Base-by-base conservation (phyloP, 2,797 vertebrate species). In the Hoplostethus atlanticus region DNA sequence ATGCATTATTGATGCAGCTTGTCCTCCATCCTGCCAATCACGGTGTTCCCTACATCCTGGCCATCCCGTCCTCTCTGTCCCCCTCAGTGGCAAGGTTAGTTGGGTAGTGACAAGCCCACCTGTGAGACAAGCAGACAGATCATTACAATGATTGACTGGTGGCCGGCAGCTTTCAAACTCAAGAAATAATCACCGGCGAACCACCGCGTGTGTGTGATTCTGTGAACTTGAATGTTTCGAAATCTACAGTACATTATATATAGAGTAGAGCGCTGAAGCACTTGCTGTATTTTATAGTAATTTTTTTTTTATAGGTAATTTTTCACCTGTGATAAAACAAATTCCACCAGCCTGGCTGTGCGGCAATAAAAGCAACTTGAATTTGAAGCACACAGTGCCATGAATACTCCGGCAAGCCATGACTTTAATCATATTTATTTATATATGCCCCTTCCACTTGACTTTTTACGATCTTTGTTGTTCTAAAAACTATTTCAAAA, bases 51-150 rank as follows among this genome's bases (percentile, higher is more conserved):
- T 55, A 59, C 10, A 16, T 63, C n/a, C 30, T 62, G 51, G 38
- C 5, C 4, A 1, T 21, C 28, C 55, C 28, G 28, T 28, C 28
- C 28, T 28, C 28, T 28, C 28, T 28, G 5, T 71, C 67, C 53
- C 56, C 40, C 17, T 51, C 47, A 38, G 21, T 12, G 34, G 46
- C 60, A 12, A 71, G 13, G 25, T 89, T 67, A 93, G 71, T 72
- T 89, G 31, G 90, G 84, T 6, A 91, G 64, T 84, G 91, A 53
- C 53, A 93, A 70, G 28, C 84, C 85, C 46, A 93, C 84, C 92
- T 93, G 88, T 57, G 61, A 85, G 80, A 84, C 42, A 84, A 2
- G 30, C 0, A 44, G 0, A 4, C 0, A 38, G 58, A n/a, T 61
- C 1, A 25, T 42, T 54, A 16, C 2, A 28, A 28, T 62, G 4